A percentile compares a stretch with the other conserved stretches of the same genome.
These are phyloP conservation scores for Ptiloglossa arizonensis DNA, from an alignment of 1,140 invertebrate genomes.

Conservation along the genomic window DNA sequence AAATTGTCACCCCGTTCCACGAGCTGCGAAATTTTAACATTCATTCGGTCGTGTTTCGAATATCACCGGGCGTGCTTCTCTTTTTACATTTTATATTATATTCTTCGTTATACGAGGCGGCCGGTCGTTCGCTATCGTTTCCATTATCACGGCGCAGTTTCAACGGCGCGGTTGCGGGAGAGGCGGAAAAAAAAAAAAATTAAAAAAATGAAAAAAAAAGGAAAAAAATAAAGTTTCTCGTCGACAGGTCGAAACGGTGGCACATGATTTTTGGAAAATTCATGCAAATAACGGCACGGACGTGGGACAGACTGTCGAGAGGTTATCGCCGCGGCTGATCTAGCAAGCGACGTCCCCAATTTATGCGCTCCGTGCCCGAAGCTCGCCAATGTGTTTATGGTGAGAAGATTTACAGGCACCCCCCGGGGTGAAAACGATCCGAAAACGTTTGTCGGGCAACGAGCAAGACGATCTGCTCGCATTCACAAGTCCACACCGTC, in stretches of 20 bases:
- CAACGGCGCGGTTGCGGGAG: not conserved
- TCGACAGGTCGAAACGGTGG: not conserved
- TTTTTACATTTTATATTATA: slow-evolving; percentile 20
- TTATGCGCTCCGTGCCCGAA: slow-evolving; percentile 62
- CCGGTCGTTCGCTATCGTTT: slow-evolving; percentile 8
- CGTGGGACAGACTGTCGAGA: slow-evolving; percentile 67
- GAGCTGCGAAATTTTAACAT: slow-evolving; percentile 17
- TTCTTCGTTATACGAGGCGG: not conserved
- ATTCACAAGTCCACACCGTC: slow-evolving; percentile 40
- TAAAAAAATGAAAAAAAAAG: too few species aligned
- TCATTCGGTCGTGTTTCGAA: not conserved
- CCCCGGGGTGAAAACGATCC: slow-evolving; percentile 60
- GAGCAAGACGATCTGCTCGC: slow-evolving; percentile 54
- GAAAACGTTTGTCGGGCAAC: slow-evolving; percentile 56
- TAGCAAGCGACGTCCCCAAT: slow-evolving; percentile 65
- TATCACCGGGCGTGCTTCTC: not conserved
- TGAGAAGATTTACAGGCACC: slow-evolving; percentile 61
- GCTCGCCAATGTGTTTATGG: slow-evolving; percentile 60
- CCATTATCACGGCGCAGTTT: not conserved
- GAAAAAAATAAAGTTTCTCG: not conserved
- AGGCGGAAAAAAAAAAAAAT: too few species aligned
- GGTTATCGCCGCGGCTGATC: slow-evolving; percentile 70
- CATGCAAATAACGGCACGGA: slow-evolving; percentile 51
- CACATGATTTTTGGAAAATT: slow-evolving; percentile 56
- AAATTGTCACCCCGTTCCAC: too few species aligned